These are phyloP conservation scores for Trichechus manatus DNA, from an alignment of 2,113 vertebrate genomes.

Conservation along the genomic window DNA sequence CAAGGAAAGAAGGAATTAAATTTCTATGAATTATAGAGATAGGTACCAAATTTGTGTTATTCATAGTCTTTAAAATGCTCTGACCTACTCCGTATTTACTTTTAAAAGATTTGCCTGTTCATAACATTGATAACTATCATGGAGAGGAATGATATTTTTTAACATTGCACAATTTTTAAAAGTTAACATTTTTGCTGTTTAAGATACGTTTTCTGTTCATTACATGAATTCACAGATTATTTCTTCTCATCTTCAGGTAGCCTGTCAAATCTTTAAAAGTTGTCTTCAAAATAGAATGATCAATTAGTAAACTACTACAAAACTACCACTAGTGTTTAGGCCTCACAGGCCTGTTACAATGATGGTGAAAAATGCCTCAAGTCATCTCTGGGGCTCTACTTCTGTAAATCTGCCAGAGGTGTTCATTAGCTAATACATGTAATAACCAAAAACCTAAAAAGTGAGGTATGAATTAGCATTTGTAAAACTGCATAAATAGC, in stretches of 20 bases:
- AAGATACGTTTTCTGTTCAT: not conserved
- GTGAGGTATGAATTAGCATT: slow-evolving; percentile 55
- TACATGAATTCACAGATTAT: slow-evolving; percentile 1
- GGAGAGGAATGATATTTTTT: not conserved
- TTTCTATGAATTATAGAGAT: not conserved
- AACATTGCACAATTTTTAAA: not conserved
- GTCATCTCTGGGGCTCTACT: not conserved
- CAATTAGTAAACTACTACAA: slow-evolving; percentile 10
- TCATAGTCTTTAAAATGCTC: not conserved
- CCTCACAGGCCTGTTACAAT: not conserved
- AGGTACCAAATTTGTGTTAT: not conserved
- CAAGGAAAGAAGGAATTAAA: not conserved
- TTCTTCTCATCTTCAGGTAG: too few species aligned
- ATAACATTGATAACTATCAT: slow-evolving; percentile 18
- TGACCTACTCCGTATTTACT: slow-evolving; percentile 16
- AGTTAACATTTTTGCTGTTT: not conserved
- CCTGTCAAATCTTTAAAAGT: slow-evolving; percentile 2
- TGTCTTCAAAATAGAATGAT: slow-evolving; percentile 42
- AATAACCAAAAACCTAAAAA: slow-evolving; percentile 55
- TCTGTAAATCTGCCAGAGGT: not conserved
- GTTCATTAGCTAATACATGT: not conserved
- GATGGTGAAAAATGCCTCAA: not conserved
- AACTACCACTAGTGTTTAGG: not conserved
- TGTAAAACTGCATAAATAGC: slow-evolving; percentile 19
- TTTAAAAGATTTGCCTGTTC: not conserved